Evolutionary conservation across 2,113 vertebrate species (phyloP).

Genomic region (Sula dactylatra): DNA sequence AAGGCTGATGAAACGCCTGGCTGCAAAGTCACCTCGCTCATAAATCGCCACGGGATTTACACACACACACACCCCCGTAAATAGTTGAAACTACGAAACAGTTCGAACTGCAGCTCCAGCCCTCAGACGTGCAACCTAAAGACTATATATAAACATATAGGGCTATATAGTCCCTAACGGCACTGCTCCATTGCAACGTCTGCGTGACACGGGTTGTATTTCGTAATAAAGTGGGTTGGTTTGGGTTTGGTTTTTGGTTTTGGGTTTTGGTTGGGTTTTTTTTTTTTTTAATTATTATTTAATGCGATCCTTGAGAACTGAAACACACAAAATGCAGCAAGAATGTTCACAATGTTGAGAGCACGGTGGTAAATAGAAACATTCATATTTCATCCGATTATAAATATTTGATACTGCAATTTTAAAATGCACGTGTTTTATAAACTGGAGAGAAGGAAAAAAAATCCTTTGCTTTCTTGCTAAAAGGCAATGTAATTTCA

Average conservation of each 20-base stretch:
- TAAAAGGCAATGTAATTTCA: conserved; percentile 66
- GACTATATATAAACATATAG: neutral
- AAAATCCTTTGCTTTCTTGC: conserved; percentile 53
- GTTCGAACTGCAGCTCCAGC: neutral
- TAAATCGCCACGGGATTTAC: neutral
- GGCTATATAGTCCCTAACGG: neutral
- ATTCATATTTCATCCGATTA: conserved; percentile 77
- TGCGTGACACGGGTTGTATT: neutral
- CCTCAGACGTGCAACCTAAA: neutral
- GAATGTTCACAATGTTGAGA: conserved; percentile 74
- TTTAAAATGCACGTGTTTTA: conserved; percentile 72
- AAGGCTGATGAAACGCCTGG: neutral
- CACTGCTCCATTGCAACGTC: neutral
- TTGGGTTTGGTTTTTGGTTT: neutral
- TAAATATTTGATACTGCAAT: conserved; percentile 77
- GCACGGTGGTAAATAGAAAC: conserved; percentile 75
- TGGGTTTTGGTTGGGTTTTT: neutral
- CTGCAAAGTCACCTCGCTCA: neutral
- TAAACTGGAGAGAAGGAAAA: conserved; percentile 48
- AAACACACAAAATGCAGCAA: conserved; percentile 76
- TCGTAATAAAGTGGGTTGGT: conserved; percentile 60
- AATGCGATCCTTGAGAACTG: conserved; percentile 68
- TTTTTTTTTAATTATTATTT: conserved; percentile 61
- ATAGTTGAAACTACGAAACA: neutral
- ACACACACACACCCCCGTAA: too few species aligned